Base-by-base conservation (phyloP, 2,797 vertebrate species). In the Acrocephalus scirpaceus region DNA sequence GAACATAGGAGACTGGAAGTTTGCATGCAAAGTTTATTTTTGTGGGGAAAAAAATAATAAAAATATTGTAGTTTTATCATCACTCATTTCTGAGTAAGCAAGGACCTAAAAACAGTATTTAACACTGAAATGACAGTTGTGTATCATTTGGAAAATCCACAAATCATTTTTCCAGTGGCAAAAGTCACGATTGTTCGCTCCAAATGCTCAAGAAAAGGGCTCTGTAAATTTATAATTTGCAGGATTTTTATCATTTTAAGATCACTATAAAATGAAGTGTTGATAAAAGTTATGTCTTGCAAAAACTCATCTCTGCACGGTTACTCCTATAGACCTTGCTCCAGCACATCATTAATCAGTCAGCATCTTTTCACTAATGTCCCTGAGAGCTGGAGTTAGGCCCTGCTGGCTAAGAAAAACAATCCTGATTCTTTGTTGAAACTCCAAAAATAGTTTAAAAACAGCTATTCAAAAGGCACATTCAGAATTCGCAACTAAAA, bases 101-200 rank as follows among this genome's bases (percentile, higher is more conserved):
- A 78, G 36, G n/a, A 54, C 18, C 36, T 47, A 48, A 71, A 36
- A 20, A 16, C 11, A 88, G 23, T 7, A n/a, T 48, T 64, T 64
- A 83, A 34, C 6, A 19, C 7, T 13, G 21, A 66, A 69, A 64
- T 51, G 26, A 64, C 17, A 83, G 45, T 19, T 30, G 25, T 22
- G 23, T 15, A 58, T 88, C 23, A 42, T 58, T 47, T 48, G 79
- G 50, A 75, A 93, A 92, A 95, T 20, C 50, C n/a, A 47, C 25
- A 66, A 66, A 38, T 74, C 3, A 8, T 54, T 42, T 62, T 90
- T 84, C 76, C 16, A 3, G 30, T 25, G 77, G 45, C 53, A 88
- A 60, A 71, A 53, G 22, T 60, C 86, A 53, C 45, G 27, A 16
- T 17, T 38, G 34, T 54, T 85, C 44, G 40, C 10, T 36, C 38